These are phyloP conservation scores for Sitta carolinensis DNA, from an alignment of 2,797 vertebrate species.

Conservation along the genomic window DNA sequence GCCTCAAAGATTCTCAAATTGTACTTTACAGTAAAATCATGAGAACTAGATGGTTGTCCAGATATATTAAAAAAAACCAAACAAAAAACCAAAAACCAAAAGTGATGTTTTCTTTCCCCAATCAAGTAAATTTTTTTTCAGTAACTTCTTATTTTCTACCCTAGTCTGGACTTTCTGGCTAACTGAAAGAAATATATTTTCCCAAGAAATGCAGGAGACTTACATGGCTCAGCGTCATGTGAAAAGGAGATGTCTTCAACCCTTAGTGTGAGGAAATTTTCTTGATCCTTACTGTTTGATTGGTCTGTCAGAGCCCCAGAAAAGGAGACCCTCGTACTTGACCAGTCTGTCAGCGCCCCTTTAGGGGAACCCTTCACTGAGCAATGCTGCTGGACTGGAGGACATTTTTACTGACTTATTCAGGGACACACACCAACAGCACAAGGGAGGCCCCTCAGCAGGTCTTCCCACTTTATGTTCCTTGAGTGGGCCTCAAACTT, in stretches of 20 bases:
- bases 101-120: not conserved
- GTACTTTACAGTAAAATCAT: not conserved
- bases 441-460: not conserved
- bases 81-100: not conserved
- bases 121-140: not conserved
- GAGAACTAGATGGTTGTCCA: not conserved
- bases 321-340: not conserved
- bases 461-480: not conserved
- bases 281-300: rapidly evolving
- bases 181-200: not conserved
- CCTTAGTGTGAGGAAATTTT: not conserved
- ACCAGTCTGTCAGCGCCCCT: not conserved
- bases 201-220: not conserved
- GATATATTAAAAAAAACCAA: too few relatives aligned
- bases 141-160: not conserved
- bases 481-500: rapidly evolving
- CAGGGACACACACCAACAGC: not conserved
- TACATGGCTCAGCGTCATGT: not conserved
- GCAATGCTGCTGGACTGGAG: not conserved
- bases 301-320: not conserved
- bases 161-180: not conserved
- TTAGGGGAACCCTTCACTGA: not conserved
- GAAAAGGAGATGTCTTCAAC: not conserved
- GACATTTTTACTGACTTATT: too few relatives aligned
- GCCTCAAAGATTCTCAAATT: not conserved